Conservation (phyloP, 2,113 vertebrate species). For the Pardalotus punctatus region DNA sequence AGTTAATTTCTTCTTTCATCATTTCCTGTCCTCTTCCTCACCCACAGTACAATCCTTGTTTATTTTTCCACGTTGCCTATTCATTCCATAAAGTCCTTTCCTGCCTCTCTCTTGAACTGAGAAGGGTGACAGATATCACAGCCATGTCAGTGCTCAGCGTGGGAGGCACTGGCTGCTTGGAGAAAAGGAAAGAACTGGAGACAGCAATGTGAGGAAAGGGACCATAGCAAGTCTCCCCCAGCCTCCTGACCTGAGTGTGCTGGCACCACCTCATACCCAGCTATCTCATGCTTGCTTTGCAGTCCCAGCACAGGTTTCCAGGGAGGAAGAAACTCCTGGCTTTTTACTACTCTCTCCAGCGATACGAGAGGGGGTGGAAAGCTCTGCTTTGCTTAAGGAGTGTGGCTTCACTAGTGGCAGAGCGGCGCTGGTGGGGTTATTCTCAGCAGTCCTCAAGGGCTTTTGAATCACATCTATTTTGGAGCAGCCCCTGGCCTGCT, state of each 20-base stretch:
- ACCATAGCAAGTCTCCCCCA: not conserved
- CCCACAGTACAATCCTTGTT: not conserved
- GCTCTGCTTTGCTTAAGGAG: not conserved
- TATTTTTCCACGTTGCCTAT: not conserved
- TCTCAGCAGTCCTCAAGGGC: not conserved
- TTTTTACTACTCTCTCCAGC: not conserved
- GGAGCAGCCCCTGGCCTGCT: not conserved
- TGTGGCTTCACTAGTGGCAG: not conserved
- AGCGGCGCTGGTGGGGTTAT: not conserved
- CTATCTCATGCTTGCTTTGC: not conserved
- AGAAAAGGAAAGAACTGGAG: not conserved
- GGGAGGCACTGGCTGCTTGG: not conserved
- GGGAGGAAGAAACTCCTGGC: not conserved
- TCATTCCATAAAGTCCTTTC: not conserved
- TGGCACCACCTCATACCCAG: not conserved
- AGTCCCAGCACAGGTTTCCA: not conserved
- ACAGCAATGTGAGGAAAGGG: not conserved
- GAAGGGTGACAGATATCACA: not conserved
- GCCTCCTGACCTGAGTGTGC: not conserved
- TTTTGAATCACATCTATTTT: not conserved
- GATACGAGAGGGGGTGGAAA: not conserved
- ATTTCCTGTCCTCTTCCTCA: not conserved
- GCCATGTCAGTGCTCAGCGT: fast-evolving
- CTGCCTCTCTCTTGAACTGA: not conserved
- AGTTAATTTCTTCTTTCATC: not conserved